Conservation (phyloP, 2,888 invertebrate genomes). For the Suillia variegata region DNA sequence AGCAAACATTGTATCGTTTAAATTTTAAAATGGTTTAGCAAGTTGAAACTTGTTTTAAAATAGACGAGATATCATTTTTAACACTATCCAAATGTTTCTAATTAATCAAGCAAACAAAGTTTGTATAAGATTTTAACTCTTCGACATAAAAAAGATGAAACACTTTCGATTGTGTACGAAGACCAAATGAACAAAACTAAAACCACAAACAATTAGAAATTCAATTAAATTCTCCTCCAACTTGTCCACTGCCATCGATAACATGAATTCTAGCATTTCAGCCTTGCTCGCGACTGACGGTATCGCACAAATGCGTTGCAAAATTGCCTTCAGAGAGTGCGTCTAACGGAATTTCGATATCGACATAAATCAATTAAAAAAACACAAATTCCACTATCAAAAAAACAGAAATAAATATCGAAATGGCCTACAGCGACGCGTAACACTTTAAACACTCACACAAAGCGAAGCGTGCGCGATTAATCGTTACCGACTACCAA, state of each 20-base stretch:
- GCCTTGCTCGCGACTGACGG: no score
- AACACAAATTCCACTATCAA: not conserved
- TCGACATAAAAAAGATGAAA: no score
- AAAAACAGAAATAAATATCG: not conserved
- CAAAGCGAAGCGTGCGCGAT: not conserved
- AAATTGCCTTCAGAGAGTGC: conserved; percentile 14
- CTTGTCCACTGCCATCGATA: not conserved
- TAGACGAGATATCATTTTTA: not conserved
- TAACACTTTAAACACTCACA: not conserved
- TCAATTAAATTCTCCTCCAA: no score
- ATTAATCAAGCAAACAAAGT: no score
- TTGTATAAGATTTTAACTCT: no score
- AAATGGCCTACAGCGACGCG: not conserved
- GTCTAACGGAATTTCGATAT: not conserved
- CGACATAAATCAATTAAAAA: conserved; percentile 20
- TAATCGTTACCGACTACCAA: not conserved
- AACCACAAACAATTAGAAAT: not conserved
- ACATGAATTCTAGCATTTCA: not conserved
- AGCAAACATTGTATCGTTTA: not conserved
- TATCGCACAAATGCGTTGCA: not conserved
- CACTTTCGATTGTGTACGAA: no score
- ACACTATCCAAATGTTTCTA: no score
- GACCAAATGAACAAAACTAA: no score
- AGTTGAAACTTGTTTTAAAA: not conserved
- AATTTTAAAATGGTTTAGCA: not conserved